Percentiles rank a stretch among this genome's conserved stretches.
phyloP scores from a whole-genome alignment of 2,113 vertebrate genomes.

The Lanius ludovicianus region DNA sequence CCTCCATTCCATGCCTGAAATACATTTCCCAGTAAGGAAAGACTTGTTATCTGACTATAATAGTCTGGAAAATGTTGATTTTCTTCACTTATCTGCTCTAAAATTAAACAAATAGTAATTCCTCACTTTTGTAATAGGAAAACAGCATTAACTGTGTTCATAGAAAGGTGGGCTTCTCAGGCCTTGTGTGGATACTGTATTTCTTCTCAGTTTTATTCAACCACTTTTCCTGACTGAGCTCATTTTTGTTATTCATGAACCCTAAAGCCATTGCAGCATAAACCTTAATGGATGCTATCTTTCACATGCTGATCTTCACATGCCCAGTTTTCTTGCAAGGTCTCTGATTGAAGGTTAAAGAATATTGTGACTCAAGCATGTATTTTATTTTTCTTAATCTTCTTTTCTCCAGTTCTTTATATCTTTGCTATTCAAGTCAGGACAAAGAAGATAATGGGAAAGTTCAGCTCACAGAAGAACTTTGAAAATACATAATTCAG shows the following conservation, averaged over 20 bases:
- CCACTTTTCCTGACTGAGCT: background rate
- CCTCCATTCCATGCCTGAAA: background rate
- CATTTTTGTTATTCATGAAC: slow-evolving; percentile 54
- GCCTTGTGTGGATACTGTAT: background rate
- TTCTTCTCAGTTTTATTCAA: slow-evolving; percentile 21
- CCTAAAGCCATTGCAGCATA: slow-evolving; percentile 31
- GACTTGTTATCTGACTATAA: background rate
- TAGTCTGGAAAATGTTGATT: background rate
- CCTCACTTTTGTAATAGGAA: background rate
- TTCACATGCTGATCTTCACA: slow-evolving; percentile 45
- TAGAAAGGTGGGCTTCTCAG: background rate
- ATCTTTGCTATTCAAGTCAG: background rate
- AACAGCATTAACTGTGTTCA: background rate
- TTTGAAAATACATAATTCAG: background rate
- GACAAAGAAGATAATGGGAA: background rate
- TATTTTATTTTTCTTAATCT: slow-evolving; percentile 47
- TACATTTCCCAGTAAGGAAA: background rate
- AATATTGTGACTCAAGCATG: background rate
- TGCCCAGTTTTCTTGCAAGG: background rate
- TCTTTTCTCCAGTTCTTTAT: slow-evolving; percentile 11
- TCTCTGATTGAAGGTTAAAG: slow-evolving; percentile 30
- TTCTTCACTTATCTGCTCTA: background rate
- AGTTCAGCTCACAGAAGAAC: background rate
- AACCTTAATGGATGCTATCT: slow-evolving; percentile 40
- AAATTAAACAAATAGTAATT: background rate